Percentiles rank a stretch among this genome's conserved stretches.
These are phyloP conservation scores for Pollenia amentaria DNA, from an alignment of 2,888 invertebrate genomes.

Conservation along the genomic window DNA sequence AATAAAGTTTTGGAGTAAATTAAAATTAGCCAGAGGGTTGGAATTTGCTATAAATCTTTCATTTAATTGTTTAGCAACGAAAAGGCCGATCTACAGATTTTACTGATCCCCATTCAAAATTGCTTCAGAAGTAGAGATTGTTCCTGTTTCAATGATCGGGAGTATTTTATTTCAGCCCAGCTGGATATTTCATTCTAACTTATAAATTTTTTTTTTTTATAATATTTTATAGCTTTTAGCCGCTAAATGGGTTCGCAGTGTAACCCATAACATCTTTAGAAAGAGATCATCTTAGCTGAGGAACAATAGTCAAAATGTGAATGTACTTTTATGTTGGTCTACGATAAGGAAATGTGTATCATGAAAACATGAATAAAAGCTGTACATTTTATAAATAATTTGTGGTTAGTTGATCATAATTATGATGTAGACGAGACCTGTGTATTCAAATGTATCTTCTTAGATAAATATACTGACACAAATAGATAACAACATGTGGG, in stretches of 20 bases:
- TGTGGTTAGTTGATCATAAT: conserved; percentile 50
- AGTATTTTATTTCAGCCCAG: no score
- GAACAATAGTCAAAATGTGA: conserved; percentile 31
- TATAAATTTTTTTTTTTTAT: not conserved
- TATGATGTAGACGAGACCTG: not conserved
- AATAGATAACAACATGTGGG: not conserved
- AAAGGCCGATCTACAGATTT: no score
- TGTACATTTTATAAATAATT: conserved; percentile 40
- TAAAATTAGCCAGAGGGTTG: no score
- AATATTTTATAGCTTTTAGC: not conserved
- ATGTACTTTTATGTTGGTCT: conserved; percentile 16
- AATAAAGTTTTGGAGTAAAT: no score
- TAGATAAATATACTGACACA: not conserved
- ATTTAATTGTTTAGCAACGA: no score
- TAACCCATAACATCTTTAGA: conserved; percentile 18
- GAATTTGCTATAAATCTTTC: no score
- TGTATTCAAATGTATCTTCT: conserved; percentile 7
- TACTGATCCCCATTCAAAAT: no score
- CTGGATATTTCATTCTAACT: no score
- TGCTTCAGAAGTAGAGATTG: no score
- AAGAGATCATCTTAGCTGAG: conserved; percentile 30
- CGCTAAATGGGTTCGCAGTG: not conserved
- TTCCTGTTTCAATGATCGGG: no score
- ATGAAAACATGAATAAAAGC: conserved; percentile 28
- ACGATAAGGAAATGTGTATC: conserved; percentile 40